Conservation (phyloP, 1,140 invertebrate genomes). For the Acromyrmex charruanus region DNA sequence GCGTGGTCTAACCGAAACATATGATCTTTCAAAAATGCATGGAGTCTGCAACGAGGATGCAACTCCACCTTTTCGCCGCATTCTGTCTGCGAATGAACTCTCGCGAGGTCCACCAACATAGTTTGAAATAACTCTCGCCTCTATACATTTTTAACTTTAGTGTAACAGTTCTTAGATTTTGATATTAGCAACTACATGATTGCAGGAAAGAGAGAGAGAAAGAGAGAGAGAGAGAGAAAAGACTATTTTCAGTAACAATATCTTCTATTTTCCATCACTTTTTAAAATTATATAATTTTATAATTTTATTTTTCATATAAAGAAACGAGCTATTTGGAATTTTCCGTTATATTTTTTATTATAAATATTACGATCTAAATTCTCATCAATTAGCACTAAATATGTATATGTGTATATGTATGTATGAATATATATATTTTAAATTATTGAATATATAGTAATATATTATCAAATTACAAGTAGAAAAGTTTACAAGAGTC, state of each 20-base stretch:
- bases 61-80: slow-evolving; percentile 46
- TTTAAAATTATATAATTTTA: not conserved
- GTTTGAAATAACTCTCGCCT: slow-evolving; percentile 12
- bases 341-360: not conserved
- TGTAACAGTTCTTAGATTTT: not conserved
- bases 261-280: not conserved
- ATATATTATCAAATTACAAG: too few relatives aligned
- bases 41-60: slow-evolving; percentile 45
- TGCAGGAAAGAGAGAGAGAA: too few relatives aligned
- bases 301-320: not conserved
- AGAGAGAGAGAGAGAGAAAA: too few relatives aligned
- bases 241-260: not conserved
- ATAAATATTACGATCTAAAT: not conserved
- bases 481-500: too few relatives aligned
- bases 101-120: slow-evolving; percentile 41
- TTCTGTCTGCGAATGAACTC: slow-evolving; percentile 49
- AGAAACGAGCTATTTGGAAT: not conserved
- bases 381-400: not conserved
- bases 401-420: too few relatives aligned
- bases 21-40: slow-evolving; percentile 60
- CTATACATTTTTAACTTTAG: slow-evolving; percentile 22
- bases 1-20: slow-evolving; percentile 56
- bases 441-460: too few relatives aligned
- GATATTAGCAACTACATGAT: not conserved
- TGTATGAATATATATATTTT: too few relatives aligned